Evolutionary conservation across 2,888 invertebrate species (phyloP).

Genomic region (Muscina levida): DNA sequence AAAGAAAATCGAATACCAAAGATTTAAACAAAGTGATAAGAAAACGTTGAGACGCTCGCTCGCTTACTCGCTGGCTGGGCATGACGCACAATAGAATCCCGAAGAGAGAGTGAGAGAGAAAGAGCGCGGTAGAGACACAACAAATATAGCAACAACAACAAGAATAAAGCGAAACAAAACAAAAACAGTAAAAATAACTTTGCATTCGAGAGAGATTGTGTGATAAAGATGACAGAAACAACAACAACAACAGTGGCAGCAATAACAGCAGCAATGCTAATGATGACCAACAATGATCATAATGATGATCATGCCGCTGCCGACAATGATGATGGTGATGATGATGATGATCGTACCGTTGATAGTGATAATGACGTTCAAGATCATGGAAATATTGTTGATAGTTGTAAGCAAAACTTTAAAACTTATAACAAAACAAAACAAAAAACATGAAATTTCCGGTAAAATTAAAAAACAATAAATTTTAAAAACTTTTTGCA

Average conservation of each 20-base stretch:
- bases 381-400: not conserved
- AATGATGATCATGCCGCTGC: too few relatives aligned
- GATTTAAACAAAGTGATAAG: conserved; percentile 33
- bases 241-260: not conserved
- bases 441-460: conserved; percentile 15
- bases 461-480: not conserved
- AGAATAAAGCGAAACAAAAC: not conserved
- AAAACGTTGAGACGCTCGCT: not conserved
- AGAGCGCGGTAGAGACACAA: too few relatives aligned
- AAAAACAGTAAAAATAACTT: conserved; percentile 13
- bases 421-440: too few relatives aligned
- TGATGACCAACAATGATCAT: too few relatives aligned
- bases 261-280: too few relatives aligned
- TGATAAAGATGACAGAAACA: conserved; percentile 7
- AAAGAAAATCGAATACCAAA: conserved; percentile 21
- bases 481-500: not conserved
- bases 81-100: not conserved
- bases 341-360: not conserved
- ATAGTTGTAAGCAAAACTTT: not conserved
- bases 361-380: conserved; percentile 2
- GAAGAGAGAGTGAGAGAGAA: not conserved
- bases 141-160: not conserved
- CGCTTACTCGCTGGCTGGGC: too few relatives aligned
- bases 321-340: too few relatives aligned
- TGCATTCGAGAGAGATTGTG: conserved; percentile 20